phyloP scores from a whole-genome alignment of 92 coral and sea anemone species.

The Epizoanthus rinbou region DNA sequence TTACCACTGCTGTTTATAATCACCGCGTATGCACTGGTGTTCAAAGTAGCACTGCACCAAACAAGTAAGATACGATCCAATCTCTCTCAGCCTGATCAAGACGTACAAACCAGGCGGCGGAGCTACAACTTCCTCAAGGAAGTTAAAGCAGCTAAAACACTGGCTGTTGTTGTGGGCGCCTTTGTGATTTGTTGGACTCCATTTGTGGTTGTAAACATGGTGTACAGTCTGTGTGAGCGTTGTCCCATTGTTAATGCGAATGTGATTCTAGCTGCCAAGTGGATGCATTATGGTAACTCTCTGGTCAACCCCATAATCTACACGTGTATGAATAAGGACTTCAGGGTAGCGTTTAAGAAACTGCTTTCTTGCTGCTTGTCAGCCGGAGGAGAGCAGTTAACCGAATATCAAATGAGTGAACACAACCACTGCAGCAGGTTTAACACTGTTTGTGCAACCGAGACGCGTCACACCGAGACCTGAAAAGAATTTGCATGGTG shows the following conservation, averaged over 20 bases:
- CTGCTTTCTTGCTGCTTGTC: conserved; percentile 37
- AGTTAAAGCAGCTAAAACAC: conserved; percentile 86
- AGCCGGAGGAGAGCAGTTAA: conserved; percentile 37
- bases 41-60: conserved; percentile 78
- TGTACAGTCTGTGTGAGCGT: conserved; percentile 64
- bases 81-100: conserved; percentile 35
- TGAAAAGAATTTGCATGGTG: not conserved
- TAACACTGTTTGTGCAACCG: not conserved
- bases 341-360: conserved; percentile 68
- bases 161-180: conserved; percentile 89
- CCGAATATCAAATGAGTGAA: conserved; percentile 17
- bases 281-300: conserved; percentile 94
- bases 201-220: conserved; percentile 74
- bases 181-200: conserved; percentile 92
- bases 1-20: conserved; percentile 78
- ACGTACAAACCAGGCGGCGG: conserved; percentile 20
- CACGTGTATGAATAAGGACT: conserved; percentile 73
- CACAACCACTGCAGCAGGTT: not conserved
- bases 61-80: conserved; percentile 53
- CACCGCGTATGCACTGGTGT: conserved; percentile 71
- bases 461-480: not conserved
- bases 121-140: conserved; percentile 70
- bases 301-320: conserved; percentile 87
- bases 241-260: conserved; percentile 59
- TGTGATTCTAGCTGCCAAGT: conserved; percentile 72